These are phyloP conservation scores for Anticlea derivata DNA, from an alignment of 2,888 invertebrate species.

Conservation along the genomic window DNA sequence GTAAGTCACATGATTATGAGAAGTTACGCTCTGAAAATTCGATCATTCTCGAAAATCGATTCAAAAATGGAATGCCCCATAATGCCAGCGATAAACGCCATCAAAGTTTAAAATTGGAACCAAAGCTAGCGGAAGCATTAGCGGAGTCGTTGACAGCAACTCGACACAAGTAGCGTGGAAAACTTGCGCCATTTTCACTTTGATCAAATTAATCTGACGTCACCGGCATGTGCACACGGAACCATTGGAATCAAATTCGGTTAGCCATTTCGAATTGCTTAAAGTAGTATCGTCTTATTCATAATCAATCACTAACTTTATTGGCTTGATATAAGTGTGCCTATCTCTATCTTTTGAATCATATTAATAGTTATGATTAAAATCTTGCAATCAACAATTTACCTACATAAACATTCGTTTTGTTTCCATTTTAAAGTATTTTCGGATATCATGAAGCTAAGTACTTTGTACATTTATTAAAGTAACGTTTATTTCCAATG, in stretches of 20 bases:
- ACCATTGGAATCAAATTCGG: constrained; percentile 47
- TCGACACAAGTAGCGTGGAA: constrained; percentile 73
- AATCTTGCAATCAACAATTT: not conserved
- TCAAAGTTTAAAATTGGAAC: constrained; percentile 78
- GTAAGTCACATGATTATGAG: constrained; percentile 51
- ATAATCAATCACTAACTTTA: too few species aligned
- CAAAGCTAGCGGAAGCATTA: constrained; percentile 78
- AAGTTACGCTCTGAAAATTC: constrained; percentile 28
- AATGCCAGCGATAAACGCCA: constrained; percentile 66
- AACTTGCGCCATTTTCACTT: constrained; percentile 71
- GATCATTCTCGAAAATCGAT: constrained; percentile 41
- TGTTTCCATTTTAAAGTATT: constrained; percentile 3
- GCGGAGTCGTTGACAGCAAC: constrained; percentile 74
- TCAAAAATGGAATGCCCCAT: constrained; percentile 56
- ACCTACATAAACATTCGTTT: not conserved
- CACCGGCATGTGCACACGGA: constrained; percentile 50
- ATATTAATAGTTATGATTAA: too few species aligned
- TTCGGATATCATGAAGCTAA: constrained; percentile 19
- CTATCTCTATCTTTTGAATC: too few species aligned
- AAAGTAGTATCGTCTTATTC: too few species aligned
- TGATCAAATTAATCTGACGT: constrained; percentile 77
- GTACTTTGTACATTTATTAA: constrained; percentile 17
- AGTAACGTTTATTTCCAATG: constrained; percentile 28
- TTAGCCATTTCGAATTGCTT: too few species aligned
- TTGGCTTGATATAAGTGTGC: too few species aligned